Percentiles rank a stretch among this genome's conserved stretches.
These are phyloP conservation scores for Centropus bengalensis DNA, from an alignment of 2,113 vertebrate genomes.

Conservation along the genomic window DNA sequence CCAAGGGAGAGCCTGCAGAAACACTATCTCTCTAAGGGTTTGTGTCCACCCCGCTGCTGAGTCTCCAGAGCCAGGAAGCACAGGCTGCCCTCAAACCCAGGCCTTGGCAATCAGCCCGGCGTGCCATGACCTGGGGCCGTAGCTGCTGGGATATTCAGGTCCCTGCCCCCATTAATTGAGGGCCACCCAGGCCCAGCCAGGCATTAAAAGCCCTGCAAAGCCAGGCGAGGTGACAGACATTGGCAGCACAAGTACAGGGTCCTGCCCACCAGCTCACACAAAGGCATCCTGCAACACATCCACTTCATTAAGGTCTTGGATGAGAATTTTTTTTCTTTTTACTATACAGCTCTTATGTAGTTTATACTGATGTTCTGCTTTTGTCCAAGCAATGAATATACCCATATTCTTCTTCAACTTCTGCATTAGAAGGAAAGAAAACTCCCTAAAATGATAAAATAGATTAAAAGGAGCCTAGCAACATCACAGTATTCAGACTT, in stretches of 20 bases:
- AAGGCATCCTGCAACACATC: not conserved
- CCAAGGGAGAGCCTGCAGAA: not conserved
- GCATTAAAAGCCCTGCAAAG: not conserved
- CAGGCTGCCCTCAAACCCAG: not conserved
- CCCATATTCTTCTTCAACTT: not conserved
- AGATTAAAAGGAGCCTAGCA: not conserved
- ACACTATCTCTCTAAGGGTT: constrained; percentile 40
- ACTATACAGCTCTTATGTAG: not conserved
- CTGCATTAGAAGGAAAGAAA: not conserved
- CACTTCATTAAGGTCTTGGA: not conserved
- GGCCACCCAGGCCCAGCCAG: not conserved
- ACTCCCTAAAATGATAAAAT: not conserved
- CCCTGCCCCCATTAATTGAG: fast-evolving
- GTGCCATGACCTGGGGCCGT: not conserved
- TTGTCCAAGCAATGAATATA: not conserved
- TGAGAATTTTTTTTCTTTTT: not conserved
- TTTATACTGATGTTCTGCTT: not conserved
- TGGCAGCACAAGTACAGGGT: fast-evolving
- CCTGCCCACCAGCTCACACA: no score
- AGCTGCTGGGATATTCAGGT: not conserved
- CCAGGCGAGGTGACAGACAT: fast-evolving
- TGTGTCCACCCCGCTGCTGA: constrained; percentile 2
- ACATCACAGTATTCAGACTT: not conserved
- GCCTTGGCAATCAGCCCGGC: not conserved
- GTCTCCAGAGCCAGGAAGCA: fast-evolving